Conservation (phyloP, 2,113 vertebrate species). For the Dolichallabes microphthalmus region DNA sequence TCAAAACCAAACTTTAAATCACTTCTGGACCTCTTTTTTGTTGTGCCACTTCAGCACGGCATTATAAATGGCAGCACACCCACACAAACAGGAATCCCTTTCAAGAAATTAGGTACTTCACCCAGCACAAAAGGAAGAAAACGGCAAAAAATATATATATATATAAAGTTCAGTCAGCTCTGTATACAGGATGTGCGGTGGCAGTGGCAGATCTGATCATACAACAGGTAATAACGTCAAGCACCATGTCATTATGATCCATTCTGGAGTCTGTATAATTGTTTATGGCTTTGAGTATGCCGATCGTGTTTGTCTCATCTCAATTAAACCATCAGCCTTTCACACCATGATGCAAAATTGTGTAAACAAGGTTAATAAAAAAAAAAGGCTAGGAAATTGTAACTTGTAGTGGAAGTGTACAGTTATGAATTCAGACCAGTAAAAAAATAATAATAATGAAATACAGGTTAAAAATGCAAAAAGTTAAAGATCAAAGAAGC, state of each 20-base stretch:
- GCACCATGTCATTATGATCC: neutral
- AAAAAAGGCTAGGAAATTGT: neutral
- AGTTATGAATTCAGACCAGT: neutral
- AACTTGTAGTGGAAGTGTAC: neutral
- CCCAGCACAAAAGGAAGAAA: conserved; percentile 55
- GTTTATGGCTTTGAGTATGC: neutral
- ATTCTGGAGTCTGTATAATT: neutral
- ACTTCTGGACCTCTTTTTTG: conserved; percentile 59
- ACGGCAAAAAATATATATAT: neutral
- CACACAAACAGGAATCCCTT: conserved; percentile 59
- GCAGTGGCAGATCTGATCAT: neutral
- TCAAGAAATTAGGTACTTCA: conserved; percentile 63
- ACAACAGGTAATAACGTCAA: conserved; percentile 6
- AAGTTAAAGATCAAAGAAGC: conserved; percentile 11
- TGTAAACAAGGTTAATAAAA: conserved; percentile 25
- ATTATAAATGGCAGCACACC: conserved; percentile 65
- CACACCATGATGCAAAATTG: neutral
- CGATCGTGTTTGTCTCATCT: conserved; percentile 14
- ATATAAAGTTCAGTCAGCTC: conserved; percentile 4
- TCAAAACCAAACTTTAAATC: conserved; percentile 54
- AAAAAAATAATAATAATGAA: neutral
- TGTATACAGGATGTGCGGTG: neutral
- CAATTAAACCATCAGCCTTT: conserved; percentile 6
- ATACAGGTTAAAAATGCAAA: neutral
- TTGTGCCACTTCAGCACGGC: conserved; percentile 67